Percentiles rank a stretch among this genome's conserved stretches.
Evolutionary conservation across 2,113 vertebrate genomes (phyloP).

Genomic region (Meriones unguiculatus): DNA sequence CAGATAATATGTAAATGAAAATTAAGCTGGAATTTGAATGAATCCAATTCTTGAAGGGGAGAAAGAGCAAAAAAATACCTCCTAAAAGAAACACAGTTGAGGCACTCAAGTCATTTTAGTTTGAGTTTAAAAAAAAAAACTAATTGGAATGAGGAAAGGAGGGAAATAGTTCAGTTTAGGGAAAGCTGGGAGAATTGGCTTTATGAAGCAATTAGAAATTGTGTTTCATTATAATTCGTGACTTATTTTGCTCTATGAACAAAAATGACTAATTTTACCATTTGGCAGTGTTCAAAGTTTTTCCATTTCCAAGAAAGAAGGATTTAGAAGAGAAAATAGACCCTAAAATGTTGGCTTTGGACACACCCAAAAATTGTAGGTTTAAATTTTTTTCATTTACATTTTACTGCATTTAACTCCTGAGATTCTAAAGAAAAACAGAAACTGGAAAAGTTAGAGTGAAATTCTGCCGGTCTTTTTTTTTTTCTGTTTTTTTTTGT

Average conservation of each 20-base stretch:
- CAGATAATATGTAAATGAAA: constrained; percentile 85
- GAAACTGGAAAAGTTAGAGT: constrained; percentile 83
- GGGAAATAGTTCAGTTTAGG: constrained; percentile 80
- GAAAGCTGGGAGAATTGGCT: constrained; percentile 84
- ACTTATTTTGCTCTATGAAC: constrained; percentile 80
- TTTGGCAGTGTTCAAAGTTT: constrained; percentile 82
- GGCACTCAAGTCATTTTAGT: constrained; percentile 71
- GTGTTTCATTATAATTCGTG: constrained; percentile 87
- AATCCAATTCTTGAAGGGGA: constrained; percentile 82
- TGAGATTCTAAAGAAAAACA: constrained; percentile 80
- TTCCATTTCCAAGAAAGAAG: constrained; percentile 79
- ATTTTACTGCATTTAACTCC: constrained; percentile 85
- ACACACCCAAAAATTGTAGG: constrained; percentile 88
- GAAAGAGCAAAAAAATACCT: constrained; percentile 68
- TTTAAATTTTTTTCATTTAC: constrained; percentile 77
- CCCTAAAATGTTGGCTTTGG: constrained; percentile 85
- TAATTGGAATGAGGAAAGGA: constrained; percentile 70
- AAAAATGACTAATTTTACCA: constrained; percentile 75
- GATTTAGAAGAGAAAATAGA: constrained; percentile 82
- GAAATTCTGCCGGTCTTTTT: constrained; percentile 75
- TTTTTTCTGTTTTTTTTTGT: constrained; percentile 69
- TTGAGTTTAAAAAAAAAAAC: constrained; percentile 75
- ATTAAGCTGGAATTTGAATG: constrained; percentile 88
- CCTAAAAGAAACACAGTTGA: constrained; percentile 65
- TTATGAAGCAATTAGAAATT: constrained; percentile 88